These are phyloP conservation scores for Malurus leucopterus DNA, from an alignment of 2,797 vertebrate genomes.

Conservation along the genomic window DNA sequence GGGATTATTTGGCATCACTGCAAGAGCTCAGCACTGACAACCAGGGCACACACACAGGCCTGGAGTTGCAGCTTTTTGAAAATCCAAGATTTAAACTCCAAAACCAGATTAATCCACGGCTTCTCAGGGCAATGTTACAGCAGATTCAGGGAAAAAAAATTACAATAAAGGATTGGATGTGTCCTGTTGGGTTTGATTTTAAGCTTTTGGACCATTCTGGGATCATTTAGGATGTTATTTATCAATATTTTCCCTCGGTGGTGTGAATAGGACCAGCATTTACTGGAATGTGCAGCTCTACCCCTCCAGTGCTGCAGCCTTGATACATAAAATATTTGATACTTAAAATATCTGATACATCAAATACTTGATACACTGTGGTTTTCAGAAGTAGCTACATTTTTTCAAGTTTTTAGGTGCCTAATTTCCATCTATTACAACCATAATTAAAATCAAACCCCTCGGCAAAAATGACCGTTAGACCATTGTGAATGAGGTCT, in stretches of 20 bases:
- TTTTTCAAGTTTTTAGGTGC: background rate
- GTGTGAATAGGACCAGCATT: background rate
- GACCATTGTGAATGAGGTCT: background rate
- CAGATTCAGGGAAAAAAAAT: background rate
- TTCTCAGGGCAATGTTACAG: background rate
- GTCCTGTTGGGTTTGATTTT: background rate
- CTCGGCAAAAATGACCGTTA: background rate
- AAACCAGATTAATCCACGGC: background rate
- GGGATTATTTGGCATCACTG: background rate
- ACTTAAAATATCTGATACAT: background rate
- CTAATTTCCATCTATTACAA: background rate
- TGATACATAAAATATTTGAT: background rate
- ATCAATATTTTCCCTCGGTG: background rate
- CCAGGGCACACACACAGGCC: background rate
- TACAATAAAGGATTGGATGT: background rate
- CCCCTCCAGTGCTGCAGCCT: background rate
- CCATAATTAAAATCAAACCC: background rate
- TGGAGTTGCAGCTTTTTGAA: background rate
- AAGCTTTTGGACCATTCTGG: background rate
- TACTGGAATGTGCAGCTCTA: background rate
- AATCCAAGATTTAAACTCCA: background rate
- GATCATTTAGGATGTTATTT: background rate
- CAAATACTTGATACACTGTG: accelerated
- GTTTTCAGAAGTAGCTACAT: background rate
- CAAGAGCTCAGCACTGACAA: background rate